A percentile compares a stretch with the other conserved stretches of the same genome.
Conservation (phyloP, 1,140 invertebrate species). For the Drosophila tani region DNA sequence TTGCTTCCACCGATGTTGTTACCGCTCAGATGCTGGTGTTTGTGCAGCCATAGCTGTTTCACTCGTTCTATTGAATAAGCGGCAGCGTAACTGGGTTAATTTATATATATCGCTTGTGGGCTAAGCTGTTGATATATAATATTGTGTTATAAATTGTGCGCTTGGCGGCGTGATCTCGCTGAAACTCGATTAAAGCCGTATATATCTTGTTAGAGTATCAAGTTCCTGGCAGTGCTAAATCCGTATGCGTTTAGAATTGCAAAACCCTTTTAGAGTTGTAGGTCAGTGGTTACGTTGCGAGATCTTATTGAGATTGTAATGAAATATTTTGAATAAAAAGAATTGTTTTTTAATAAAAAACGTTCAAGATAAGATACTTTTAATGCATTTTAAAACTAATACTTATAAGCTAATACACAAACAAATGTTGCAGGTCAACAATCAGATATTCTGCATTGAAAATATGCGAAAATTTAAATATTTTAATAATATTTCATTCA, state of each 20-base stretch:
- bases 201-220: background rate
- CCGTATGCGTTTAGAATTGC: background rate
- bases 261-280: background rate
- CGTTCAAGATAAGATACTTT: too few relatives aligned
- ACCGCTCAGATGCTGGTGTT: conserved; percentile 34
- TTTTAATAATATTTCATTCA: too few relatives aligned
- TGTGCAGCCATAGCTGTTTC: conserved; percentile 33
- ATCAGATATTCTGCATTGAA: too few relatives aligned
- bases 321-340: too few relatives aligned
- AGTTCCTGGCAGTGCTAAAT: background rate
- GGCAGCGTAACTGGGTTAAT: conserved; percentile 65
- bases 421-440: too few relatives aligned
- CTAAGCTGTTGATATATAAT: conserved; percentile 55
- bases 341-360: too few relatives aligned
- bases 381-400: too few relatives aligned
- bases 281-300: too few relatives aligned
- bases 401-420: too few relatives aligned
- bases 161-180: conserved; percentile 11
- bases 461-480: too few relatives aligned
- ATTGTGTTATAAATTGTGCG: conserved; percentile 36
- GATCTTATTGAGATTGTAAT: background rate
- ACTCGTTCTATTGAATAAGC: conserved; percentile 66
- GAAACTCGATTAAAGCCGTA: conserved; percentile 8
- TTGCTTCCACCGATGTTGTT: conserved; percentile 46
- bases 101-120: conserved; percentile 53